phyloP scores from a whole-genome alignment of 2,888 invertebrate species.

The Thalpophila matura region DNA sequence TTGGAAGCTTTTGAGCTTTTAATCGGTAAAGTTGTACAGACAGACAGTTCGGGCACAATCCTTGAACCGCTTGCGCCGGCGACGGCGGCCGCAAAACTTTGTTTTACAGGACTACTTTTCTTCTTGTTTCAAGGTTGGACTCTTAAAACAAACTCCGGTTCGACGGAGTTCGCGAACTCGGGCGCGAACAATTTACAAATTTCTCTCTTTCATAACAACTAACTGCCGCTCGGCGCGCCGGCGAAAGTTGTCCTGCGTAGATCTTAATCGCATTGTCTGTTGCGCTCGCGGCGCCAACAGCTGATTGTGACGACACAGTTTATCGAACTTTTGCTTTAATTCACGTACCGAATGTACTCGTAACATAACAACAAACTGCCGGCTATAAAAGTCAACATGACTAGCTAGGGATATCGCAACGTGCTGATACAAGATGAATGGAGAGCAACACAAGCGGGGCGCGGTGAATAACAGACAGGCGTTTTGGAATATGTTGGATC shows the following conservation, averaged over 20 bases:
- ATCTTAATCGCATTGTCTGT: conserved; percentile 91
- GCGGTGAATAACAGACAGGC: conserved; percentile 58
- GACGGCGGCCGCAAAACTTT: conserved; percentile 91
- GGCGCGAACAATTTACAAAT: conserved; percentile 92
- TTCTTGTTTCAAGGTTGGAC: conserved; percentile 92
- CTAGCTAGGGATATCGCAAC: conserved; percentile 37
- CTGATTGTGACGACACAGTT: conserved; percentile 88
- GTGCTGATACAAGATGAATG: conserved; percentile 55
- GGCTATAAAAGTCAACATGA: conserved; percentile 55
- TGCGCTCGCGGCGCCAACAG: conserved; percentile 89
- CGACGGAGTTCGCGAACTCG: conserved; percentile 91
- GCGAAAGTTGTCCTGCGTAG: conserved; percentile 91
- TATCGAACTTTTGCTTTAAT: conserved; percentile 83
- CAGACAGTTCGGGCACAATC: conserved; percentile 91
- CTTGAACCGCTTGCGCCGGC: conserved; percentile 91
- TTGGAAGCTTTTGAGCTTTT: conserved; percentile 92
- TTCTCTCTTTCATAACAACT: conserved; percentile 92
- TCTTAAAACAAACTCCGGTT: conserved; percentile 91
- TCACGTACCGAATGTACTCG: conserved; percentile 68
- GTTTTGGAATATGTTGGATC: conserved; percentile 64
- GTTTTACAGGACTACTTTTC: conserved; percentile 92
- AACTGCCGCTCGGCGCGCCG: conserved; percentile 91
- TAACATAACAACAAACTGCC: conserved; percentile 59
- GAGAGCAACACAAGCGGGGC: conserved; percentile 52
- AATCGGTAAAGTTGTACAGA: conserved; percentile 92